A percentile compares a stretch with the other conserved stretches of the same genome.
These are phyloP conservation scores for Gymnodraco acuticeps DNA, from an alignment of 2,797 vertebrate genomes.

Conservation along the genomic window DNA sequence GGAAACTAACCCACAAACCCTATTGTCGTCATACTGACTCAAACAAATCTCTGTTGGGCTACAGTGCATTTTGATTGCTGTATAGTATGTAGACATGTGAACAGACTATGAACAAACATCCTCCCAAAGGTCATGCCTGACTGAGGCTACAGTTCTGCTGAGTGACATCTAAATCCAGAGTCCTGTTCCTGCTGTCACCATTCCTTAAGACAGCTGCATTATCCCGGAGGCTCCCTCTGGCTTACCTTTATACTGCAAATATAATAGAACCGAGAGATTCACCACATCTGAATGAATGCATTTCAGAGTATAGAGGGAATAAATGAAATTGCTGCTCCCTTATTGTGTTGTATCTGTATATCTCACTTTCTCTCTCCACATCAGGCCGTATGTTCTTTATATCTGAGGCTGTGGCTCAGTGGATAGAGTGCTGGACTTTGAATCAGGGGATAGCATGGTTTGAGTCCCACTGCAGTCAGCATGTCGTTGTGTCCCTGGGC, in stretches of 20 bases:
- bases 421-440: too few relatives aligned
- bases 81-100: not conserved
- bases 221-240: constrained; percentile 21
- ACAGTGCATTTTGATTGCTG: not conserved
- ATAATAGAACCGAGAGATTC: constrained; percentile 19
- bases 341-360: constrained; percentile 18
- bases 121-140: constrained; percentile 45
- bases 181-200: constrained; percentile 6
- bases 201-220: constrained; percentile 41
- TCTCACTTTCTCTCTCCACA: constrained; percentile 14
- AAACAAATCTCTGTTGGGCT: not conserved
- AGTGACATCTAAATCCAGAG: constrained; percentile 48
- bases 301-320: not conserved
- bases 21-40: too few relatives aligned
- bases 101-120: constrained; percentile 3
- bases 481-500: too few relatives aligned
- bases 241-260: constrained; percentile 27
- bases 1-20: constrained; percentile 2
- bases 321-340: not conserved
- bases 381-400: constrained; percentile 10
- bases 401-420: too few relatives aligned
- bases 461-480: too few relatives aligned
- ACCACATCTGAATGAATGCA: constrained; percentile 16
- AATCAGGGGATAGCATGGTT: too few relatives aligned
- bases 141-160: constrained; percentile 34